phyloP scores from a whole-genome alignment of 37 sponge, comb jelly and placozoan species.

The Lycopodina hypogea region DNA sequence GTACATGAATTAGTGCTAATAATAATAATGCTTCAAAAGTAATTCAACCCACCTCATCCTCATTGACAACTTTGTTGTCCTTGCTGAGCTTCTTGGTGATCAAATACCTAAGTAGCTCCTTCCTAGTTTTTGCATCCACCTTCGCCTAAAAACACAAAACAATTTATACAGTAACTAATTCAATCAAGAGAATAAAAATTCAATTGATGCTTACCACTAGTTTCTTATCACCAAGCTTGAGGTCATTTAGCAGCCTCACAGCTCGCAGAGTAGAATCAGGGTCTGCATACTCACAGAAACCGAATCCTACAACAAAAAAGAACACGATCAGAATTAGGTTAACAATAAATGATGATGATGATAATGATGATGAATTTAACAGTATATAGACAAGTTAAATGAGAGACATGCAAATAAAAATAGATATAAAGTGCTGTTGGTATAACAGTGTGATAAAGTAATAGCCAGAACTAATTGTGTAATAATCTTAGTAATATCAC shows the following conservation, averaged over 20 bases:
- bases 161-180: neutral
- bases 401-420: too few relatives aligned
- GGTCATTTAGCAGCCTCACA: conserved; percentile 70
- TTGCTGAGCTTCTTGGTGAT: conserved; percentile 54
- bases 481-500: too few relatives aligned
- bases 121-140: conserved; percentile 83
- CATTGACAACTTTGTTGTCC: conserved; percentile 22
- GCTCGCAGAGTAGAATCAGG: conserved; percentile 95
- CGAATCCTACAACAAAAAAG: conserved; percentile 72
- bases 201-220: conserved; percentile 65
- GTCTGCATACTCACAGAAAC: conserved; percentile 95
- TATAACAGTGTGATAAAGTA: too few relatives aligned
- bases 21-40: too few relatives aligned
- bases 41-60: conserved; percentile 32
- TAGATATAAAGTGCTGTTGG: too few relatives aligned
- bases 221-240: conserved; percentile 79
- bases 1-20: too few relatives aligned
- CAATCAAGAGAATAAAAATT: neutral
- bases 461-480: too few relatives aligned
- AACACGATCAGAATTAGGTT: too few relatives aligned
- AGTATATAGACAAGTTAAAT: too few relatives aligned
- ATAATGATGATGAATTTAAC: too few relatives aligned
- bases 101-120: conserved; percentile 73
- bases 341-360: too few relatives aligned
- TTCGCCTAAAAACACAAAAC: conserved; percentile 62